Base-by-base conservation (phyloP, 2,113 vertebrate species). In the Marmota monax region DNA sequence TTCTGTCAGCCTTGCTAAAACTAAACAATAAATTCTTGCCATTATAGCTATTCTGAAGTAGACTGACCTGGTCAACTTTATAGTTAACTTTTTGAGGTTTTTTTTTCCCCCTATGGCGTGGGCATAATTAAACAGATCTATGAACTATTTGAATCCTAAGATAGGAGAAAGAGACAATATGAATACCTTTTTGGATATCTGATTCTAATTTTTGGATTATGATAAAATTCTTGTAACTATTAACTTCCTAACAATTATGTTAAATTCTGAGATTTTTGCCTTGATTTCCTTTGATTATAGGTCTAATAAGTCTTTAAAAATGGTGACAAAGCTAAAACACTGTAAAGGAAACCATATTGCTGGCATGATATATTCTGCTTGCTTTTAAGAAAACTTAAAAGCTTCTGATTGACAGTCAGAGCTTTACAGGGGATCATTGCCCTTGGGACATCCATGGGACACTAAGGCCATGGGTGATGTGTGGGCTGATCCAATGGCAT, bases 261-360 rank as follows among this genome's bases (percentile, higher is more conserved):
- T 34, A 63, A 22, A 2, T 61, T 63, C 65, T 84, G 56, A 5
- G 3, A 27, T 58, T 88, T 76, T 84, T 56, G 29, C 65, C 29
- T 84, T 56, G 17, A 78, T 90, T 96, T 93, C 58, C 83, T 95
- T 91, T 93, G 42, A 61, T 23, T 27, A 25, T 83, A 53, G 7
- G 53, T 84, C 67, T 74, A 95, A 74, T 58, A 87, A 32, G 84
- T 65, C 58, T 96, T 96, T 92, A n/a, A 96, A 92, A 83, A 29
- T 84, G 18, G 1, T 84, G 39, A 61, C 37, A 53, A 84, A 94
- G 16, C 76, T 87, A 51, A 70, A 53, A 18, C 16, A 48, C 22
- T n/a, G 45, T 88, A 14, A 82, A 58, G 80, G 37, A 61, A 73
- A 83, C n/a, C 25, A 34, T 48, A 56, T 84, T 76, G n/a, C 32